A percentile compares a stretch with the other conserved stretches of the same genome.
These are phyloP conservation scores for Tonatia bakeri DNA, from an alignment of 2,113 vertebrate species.

Conservation along the genomic window DNA sequence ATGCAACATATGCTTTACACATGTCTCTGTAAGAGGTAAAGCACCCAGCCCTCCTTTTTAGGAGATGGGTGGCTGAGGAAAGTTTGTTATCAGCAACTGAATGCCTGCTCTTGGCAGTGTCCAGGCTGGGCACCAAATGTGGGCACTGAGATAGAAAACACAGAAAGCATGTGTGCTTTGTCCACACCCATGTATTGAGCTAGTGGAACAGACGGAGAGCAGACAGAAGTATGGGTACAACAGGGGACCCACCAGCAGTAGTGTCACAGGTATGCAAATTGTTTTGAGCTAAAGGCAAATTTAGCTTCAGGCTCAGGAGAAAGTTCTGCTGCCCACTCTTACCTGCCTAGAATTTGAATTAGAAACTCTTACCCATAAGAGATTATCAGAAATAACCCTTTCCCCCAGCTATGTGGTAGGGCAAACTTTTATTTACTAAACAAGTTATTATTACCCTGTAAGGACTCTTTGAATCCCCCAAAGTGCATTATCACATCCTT, in stretches of 20 bases:
- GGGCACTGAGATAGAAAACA: background rate
- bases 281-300: background rate
- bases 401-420: background rate
- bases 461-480: background rate
- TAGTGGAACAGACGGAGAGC: background rate
- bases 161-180: background rate
- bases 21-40: background rate
- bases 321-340: background rate
- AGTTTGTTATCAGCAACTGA: background rate
- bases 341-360: background rate
- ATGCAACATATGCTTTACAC: background rate
- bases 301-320: background rate
- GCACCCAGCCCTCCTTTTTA: background rate
- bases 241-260: background rate
- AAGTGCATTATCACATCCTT: background rate
- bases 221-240: background rate
- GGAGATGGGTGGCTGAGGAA: background rate
- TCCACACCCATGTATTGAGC: background rate
- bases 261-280: background rate
- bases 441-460: background rate
- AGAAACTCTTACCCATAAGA: background rate
- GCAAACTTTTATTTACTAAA: background rate
- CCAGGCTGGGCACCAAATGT: background rate
- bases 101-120: background rate
- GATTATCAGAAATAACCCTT: background rate